Evolutionary conservation across 2,113 vertebrate genomes (phyloP), one percentile per base, ranked within the genome.

Genomic region (Orcinus orca): DNA sequence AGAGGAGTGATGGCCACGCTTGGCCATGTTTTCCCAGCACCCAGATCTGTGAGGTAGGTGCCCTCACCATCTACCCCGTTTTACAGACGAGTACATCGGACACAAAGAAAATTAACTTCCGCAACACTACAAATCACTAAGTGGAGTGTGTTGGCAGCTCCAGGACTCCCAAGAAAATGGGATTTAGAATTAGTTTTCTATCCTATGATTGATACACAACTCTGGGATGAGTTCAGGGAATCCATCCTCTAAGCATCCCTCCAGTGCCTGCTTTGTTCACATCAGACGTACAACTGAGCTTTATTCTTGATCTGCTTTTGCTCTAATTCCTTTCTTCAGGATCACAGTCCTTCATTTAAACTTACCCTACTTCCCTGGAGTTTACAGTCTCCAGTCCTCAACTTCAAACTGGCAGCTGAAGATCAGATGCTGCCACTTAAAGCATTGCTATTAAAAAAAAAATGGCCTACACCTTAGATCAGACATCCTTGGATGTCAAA

Each of bases 381-480:
- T 0, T 17, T 70, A 70, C 0, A 53, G 1, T 58, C 53, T 7
- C 31, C 6, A 41, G 33, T 44, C 1, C 5, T 53, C 44, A 17
- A 44, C 18, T 58, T 23, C 50, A 65, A 33, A 82, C 8, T 65
- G 73, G 6, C 2, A 26, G 21, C 26, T 31, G 11, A 31, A 82
- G 17, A 50, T 8, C 7, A 47, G 55, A 31, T 38, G 18, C 18
- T 77, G 8, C 21, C 36, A 65, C 41, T 36, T 31, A 71, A 8
- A 76, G 60, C n/a, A 85, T 38, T n/a, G 6, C 0, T 18, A 31
- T 55, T 79, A 4, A 58, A 12, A 73, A 74, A 44, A 58, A 12
- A 73, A 44, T 0, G 0, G 7, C 5, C 23, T 67, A 17, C 1
- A 33, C 1, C 13, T n/a, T 31, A n/a, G 8, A 38, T 21, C 41